Evolutionary conservation across 2,797 vertebrate species (phyloP).

Genomic region (Pteronotus mesoamericanus): DNA sequence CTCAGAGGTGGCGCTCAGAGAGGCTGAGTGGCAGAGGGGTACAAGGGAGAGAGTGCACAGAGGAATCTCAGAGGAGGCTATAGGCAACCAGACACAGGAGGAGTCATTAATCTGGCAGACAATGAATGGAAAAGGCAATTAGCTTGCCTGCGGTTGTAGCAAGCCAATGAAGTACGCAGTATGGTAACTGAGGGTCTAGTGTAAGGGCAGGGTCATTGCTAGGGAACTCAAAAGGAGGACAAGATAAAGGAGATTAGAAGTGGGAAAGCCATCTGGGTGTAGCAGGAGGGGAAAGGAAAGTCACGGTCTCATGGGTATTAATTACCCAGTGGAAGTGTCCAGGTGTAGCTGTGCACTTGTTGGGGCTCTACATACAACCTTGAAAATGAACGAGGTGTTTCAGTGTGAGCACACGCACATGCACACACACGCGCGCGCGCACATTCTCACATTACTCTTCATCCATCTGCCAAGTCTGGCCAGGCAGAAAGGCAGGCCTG

Average conservation of each 20-base stretch:
- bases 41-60: neutral
- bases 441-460: neutral
- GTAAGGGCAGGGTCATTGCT: slow-evolving; percentile 49
- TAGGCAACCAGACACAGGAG: neutral
- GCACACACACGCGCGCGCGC: neutral
- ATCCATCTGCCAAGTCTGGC: slow-evolving; percentile 8
- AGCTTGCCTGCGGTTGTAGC: slow-evolving; percentile 43
- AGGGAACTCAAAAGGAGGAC: slow-evolving; percentile 19
- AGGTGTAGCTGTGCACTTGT: neutral
- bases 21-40: neutral
- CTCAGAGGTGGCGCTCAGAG: slow-evolving; percentile 21
- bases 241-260: neutral
- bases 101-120: slow-evolving; percentile 72
- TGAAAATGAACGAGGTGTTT: slow-evolving; percentile 40
- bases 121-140: slow-evolving; percentile 69
- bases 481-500: neutral
- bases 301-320: neutral
- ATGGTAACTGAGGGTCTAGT: slow-evolving; percentile 29
- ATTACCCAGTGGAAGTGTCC: neutral
- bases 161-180: slow-evolving; percentile 39
- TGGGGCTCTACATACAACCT: neutral
- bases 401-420: neutral
- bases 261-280: slow-evolving; percentile 15
- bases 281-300: neutral
- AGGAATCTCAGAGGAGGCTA: slow-evolving; percentile 53